Base-by-base conservation (phyloP, 2,888 invertebrate species). In the Abrostola tripartita region DNA sequence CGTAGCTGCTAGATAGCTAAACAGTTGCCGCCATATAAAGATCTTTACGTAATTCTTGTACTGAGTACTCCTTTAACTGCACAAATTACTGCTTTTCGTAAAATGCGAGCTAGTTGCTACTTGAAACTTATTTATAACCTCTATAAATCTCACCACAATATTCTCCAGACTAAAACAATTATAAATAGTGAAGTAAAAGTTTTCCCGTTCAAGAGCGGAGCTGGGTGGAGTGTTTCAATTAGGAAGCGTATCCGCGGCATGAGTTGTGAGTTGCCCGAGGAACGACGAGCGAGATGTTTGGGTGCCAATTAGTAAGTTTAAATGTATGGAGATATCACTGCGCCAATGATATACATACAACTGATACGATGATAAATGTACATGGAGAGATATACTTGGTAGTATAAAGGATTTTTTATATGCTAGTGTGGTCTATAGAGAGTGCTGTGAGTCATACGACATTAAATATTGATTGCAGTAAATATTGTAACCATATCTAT, bases 151-250 rank as follows among this genome's bases (percentile, higher is more conserved):
- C 35, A 40, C 12, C 10, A 36, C 11, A 35, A 12, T 37, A 52
- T 56, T 8, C 41, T 47, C 24, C 35, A 53, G 12, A 52, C 38
- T 40, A 51, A 62, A 42, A 44, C 24, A 52, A 37, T 44, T 44
- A 44, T 51, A n/a, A 59, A 11, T 10, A n/a, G 11, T 40, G 38
- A 40, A 53, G 57, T 74, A 47, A 71, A 59, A 71, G 53, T 75
- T 57, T 24, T 0, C n/a, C 41, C 44, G 38, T 52, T 44, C 38
- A 14, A 42, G 42, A 12, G 50, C 51, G 49, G 49, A 71, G 56
- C 41, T 38, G 47, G 24, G 50, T 55, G 41, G 50, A 74, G 70
- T 71, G n/a, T 11, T 37, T 63, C 72, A 71, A 59, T 71, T 71
- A 71, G 56, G 65, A 50, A 40, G 71, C 24, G 7, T 14, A 56